Conservation (phyloP, 2,888 invertebrate genomes). For the Mesorhabditis sp. region DNA sequence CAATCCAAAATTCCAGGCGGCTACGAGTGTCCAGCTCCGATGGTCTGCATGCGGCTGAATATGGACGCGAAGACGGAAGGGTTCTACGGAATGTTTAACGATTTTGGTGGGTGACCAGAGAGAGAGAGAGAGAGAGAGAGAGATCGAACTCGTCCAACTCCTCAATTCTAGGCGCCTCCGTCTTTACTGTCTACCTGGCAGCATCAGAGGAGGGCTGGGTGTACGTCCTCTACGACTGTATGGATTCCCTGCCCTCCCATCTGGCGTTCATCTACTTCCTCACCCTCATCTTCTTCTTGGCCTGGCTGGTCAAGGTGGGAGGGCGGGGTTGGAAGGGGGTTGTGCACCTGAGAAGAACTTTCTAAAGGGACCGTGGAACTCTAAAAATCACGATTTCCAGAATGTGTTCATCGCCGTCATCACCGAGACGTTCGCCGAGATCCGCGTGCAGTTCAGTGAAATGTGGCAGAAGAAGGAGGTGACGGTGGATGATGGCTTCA, state of each 20-base stretch:
- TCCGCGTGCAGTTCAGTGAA: slow-evolving; percentile 95
- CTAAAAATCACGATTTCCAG: slow-evolving; percentile 51
- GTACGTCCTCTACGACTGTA: slow-evolving; percentile 87
- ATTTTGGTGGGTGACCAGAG: slow-evolving; percentile 58
- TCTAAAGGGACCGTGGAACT: slow-evolving; percentile 1
- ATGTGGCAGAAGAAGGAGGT: slow-evolving; percentile 74
- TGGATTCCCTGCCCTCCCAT: slow-evolving; percentile 54
- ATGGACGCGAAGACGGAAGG: slow-evolving; percentile 84
- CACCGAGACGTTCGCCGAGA: slow-evolving; percentile 69
- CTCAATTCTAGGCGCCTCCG: slow-evolving; percentile 67
- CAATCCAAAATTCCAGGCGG: slow-evolving; percentile 69
- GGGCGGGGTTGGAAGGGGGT: background rate
- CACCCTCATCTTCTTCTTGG: slow-evolving; percentile 98
- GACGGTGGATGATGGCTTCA: slow-evolving; percentile 48
- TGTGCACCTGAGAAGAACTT: background rate
- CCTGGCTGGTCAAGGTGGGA: slow-evolving; percentile 89
- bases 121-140: background rate
- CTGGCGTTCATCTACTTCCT: slow-evolving; percentile 92
- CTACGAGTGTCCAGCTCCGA: slow-evolving; percentile 88
- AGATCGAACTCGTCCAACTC: background rate
- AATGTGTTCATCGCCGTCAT: slow-evolving; percentile 99
- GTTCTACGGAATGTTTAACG: slow-evolving; percentile 91
- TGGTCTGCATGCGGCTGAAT: slow-evolving; percentile 91
- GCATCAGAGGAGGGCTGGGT: slow-evolving; percentile 99
- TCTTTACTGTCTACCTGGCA: slow-evolving; percentile 98